phyloP scores from a whole-genome alignment of 2,797 vertebrate species.

The Setipinna tenuifilis region DNA sequence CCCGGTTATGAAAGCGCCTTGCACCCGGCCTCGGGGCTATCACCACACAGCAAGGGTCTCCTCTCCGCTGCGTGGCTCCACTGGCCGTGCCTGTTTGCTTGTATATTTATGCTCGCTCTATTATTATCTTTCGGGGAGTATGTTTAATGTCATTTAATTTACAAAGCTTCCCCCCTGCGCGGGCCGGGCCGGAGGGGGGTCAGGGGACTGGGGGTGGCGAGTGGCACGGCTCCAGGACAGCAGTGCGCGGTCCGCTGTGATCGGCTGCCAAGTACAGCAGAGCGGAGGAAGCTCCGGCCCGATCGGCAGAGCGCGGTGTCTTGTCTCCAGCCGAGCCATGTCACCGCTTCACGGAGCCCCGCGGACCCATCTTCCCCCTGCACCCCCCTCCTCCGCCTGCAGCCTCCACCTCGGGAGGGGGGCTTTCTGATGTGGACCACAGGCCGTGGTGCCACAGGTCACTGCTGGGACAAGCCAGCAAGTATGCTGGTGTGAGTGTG shows the following conservation, averaged over 20 bases:
- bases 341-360: constrained; percentile 65
- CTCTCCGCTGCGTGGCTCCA: constrained; percentile 32
- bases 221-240: constrained; percentile 58
- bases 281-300: constrained; percentile 72
- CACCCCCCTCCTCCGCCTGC: neutral
- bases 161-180: constrained; percentile 33
- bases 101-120: constrained; percentile 46
- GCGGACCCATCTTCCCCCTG: neutral
- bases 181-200: constrained; percentile 18
- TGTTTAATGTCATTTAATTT: constrained; percentile 43
- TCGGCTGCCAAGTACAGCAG: constrained; percentile 75
- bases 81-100: constrained; percentile 40
- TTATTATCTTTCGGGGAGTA: constrained; percentile 47
- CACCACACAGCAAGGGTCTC: constrained; percentile 4
- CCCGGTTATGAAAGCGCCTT: constrained; percentile 35
- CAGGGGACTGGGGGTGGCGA: constrained; percentile 28
- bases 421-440: constrained; percentile 73
- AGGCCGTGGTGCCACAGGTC: constrained; percentile 71
- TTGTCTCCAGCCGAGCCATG: constrained; percentile 71
- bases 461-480: constrained; percentile 60
- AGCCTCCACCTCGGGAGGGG: constrained; percentile 43
- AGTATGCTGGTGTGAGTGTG: constrained; percentile 35
- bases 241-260: constrained; percentile 67
- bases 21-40: constrained; percentile 17
- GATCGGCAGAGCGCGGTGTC: constrained; percentile 70